A percentile compares a stretch with the other conserved stretches of the same genome.
phyloP scores from a whole-genome alignment of 2,888 invertebrate genomes.

The Theretra japonica region DNA sequence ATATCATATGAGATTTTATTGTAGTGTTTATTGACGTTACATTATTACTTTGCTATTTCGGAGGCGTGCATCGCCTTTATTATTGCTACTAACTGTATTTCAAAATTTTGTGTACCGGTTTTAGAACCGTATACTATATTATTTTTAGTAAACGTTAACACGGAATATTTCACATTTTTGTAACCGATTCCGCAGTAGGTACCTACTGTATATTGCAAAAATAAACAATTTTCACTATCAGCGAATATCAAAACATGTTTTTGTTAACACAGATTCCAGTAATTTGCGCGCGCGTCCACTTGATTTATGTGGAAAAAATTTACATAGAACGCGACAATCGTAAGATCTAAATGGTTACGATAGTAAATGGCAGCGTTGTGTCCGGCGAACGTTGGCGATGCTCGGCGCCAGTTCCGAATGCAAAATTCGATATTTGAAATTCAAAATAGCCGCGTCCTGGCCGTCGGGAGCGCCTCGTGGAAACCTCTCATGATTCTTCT shows the following conservation, averaged over 20 bases:
- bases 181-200: no score
- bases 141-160: not conserved
- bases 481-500: slow-evolving; percentile 71
- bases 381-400: slow-evolving; percentile 59
- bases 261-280: slow-evolving; percentile 2
- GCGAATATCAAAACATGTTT: slow-evolving; percentile 7
- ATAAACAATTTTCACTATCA: not conserved
- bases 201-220: not conserved
- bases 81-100: not conserved
- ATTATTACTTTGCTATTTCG: not conserved
- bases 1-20: not conserved
- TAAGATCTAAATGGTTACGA: slow-evolving; percentile 47
- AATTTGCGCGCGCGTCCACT: slow-evolving; percentile 24
- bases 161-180: no score
- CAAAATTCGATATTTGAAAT: slow-evolving; percentile 81
- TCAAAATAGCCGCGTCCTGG: slow-evolving; percentile 70
- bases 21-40: slow-evolving; percentile 1
- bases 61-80: not conserved
- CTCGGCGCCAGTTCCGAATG: slow-evolving; percentile 76
- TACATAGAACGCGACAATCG: slow-evolving; percentile 40
- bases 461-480: slow-evolving; percentile 55
- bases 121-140: not conserved
- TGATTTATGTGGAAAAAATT: slow-evolving; percentile 32
- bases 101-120: no score
- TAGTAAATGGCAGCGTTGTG: slow-evolving; percentile 40